Evolutionary conservation across 2,797 vertebrate genomes (phyloP).

Genomic region (Sphaeramia orbicularis): DNA sequence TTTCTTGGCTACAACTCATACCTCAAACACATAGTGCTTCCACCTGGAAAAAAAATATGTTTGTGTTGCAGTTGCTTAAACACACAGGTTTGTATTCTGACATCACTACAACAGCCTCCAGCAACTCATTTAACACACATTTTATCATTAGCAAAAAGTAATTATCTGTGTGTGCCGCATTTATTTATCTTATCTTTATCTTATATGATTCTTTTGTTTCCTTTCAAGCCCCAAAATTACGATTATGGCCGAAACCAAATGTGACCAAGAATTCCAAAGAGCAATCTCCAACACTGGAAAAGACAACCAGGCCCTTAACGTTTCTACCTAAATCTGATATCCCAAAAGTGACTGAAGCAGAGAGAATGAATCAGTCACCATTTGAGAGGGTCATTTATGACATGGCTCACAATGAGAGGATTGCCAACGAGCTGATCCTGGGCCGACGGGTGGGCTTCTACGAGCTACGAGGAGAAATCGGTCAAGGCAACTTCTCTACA

Average conservation of each 20-base stretch:
- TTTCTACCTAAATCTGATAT: not conserved
- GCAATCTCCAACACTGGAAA: slow-evolving; percentile 41
- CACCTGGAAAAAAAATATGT: too few relatives aligned
- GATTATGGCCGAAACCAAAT: slow-evolving; percentile 70
- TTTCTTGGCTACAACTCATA: too few relatives aligned
- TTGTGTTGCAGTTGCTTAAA: too few relatives aligned
- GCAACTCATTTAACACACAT: too few relatives aligned
- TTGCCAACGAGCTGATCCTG: slow-evolving; percentile 77
- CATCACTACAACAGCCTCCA: too few relatives aligned
- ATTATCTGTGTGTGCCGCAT: too few relatives aligned
- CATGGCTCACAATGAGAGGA: slow-evolving; percentile 81
- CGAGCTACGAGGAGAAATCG: slow-evolving; percentile 85
- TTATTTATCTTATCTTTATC: not conserved
- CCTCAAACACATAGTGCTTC: too few relatives aligned
- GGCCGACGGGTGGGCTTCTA: slow-evolving; percentile 85
- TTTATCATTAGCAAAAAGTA: too few relatives aligned
- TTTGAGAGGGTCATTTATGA: slow-evolving; percentile 84
- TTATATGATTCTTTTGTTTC: not conserved
- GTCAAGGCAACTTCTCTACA: slow-evolving; percentile 85
- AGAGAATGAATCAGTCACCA: slow-evolving; percentile 69
- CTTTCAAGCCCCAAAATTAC: slow-evolving; percentile 66
- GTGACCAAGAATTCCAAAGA: slow-evolving; percentile 61
- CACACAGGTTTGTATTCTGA: too few relatives aligned
- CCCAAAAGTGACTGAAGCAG: slow-evolving; percentile 65
- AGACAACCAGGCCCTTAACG: slow-evolving; percentile 11